Evolutionary conservation across 37 sponge, comb jelly and placozoan genomes (phyloP).

Genomic region (Beroe ovata): DNA sequence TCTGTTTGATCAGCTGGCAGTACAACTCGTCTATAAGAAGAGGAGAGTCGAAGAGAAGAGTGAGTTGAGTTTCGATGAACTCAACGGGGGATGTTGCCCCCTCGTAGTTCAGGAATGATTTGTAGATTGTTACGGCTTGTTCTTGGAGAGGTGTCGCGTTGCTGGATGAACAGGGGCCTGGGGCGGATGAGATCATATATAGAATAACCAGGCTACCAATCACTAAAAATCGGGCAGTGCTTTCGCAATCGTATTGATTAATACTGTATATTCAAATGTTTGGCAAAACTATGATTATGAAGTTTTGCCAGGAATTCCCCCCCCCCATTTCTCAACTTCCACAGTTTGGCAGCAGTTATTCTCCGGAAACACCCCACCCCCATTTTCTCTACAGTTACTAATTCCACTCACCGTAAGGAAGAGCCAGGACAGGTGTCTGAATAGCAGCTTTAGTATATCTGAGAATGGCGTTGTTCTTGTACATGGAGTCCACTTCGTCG

Average conservation of each 20-base stretch:
- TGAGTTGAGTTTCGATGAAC: conserved; percentile 34
- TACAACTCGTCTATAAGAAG: conserved; percentile 75
- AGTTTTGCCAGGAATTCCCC: too few relatives aligned
- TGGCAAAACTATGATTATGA: too few relatives aligned
- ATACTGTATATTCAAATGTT: too few relatives aligned
- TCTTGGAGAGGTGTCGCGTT: conserved; percentile 62
- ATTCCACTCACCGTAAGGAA: conserved; percentile 49
- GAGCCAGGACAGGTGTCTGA: conserved; percentile 32
- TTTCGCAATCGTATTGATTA: too few relatives aligned
- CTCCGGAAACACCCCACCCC: too few relatives aligned
- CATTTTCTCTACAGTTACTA: too few relatives aligned
- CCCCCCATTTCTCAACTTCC: too few relatives aligned
- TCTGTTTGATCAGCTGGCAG: conserved; percentile 97
- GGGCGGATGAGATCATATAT: too few relatives aligned
- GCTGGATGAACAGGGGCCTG: conserved; percentile 62
- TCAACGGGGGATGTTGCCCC: conserved; percentile 55
- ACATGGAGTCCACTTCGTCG: conserved; percentile 28
- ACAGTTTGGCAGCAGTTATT: too few relatives aligned
- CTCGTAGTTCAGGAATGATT: conserved; percentile 62
- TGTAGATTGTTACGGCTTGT: conserved; percentile 53
- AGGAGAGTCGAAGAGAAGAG: conserved; percentile 37
- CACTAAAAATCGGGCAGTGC: too few relatives aligned
- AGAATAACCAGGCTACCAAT: too few relatives aligned
- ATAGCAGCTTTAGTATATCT: conserved; percentile 47
- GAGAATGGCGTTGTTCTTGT: conserved; percentile 21